Evolutionary conservation across 2,113 vertebrate genomes (phyloP).

Genomic region (Saccopteryx leptura): DNA sequence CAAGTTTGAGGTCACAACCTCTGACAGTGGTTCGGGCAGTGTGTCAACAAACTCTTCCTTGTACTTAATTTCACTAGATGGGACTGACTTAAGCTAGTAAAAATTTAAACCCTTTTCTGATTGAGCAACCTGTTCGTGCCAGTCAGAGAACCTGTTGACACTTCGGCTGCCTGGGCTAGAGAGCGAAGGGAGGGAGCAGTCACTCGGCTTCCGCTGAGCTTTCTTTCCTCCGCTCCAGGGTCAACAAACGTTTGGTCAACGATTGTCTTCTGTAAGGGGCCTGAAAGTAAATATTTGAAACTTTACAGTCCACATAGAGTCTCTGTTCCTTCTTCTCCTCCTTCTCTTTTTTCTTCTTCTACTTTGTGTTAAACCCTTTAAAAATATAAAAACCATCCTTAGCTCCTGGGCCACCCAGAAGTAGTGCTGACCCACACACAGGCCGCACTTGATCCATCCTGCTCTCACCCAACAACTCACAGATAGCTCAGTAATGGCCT

Average conservation of each 20-base stretch:
- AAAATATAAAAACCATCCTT: conserved; percentile 12
- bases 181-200: background rate
- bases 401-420: background rate
- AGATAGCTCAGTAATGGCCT: background rate
- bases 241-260: background rate
- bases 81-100: conserved; percentile 47
- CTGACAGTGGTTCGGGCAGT: background rate
- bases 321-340: background rate
- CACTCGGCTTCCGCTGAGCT: background rate
- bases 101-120: conserved; percentile 69
- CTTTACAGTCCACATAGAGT: background rate
- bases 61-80: conserved; percentile 44
- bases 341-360: background rate
- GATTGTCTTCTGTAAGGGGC: background rate
- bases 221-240: background rate
- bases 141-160: conserved; percentile 48
- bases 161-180: background rate
- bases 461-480: background rate
- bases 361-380: background rate
- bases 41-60: conserved; percentile 22
- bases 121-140: conserved; percentile 48
- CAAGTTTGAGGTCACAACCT: background rate
- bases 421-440: background rate
- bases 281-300: background rate
- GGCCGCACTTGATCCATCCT: background rate